Conservation (phyloP, 2,888 invertebrate genomes). For the Lithodes maja region DNA sequence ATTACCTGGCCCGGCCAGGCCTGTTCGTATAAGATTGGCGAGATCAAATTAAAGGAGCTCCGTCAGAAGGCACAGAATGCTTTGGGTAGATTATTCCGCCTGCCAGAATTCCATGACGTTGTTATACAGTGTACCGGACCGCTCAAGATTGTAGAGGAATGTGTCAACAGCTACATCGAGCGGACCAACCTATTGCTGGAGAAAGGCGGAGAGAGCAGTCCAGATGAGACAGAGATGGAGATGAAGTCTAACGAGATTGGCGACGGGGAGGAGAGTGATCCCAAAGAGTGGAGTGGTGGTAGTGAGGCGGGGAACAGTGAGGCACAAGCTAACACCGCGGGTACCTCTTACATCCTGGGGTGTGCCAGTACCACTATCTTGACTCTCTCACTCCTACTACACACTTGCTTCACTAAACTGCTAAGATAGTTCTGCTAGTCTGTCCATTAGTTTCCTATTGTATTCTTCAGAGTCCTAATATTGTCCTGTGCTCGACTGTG, state of each 20-base stretch:
- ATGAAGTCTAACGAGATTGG: neutral
- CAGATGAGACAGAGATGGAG: neutral
- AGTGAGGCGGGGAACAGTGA: neutral
- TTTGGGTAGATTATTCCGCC: constrained; percentile 58
- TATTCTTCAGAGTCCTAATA: neutral
- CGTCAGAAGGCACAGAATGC: constrained; percentile 68
- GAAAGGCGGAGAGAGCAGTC: constrained; percentile 11
- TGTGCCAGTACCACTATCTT: constrained; percentile 28
- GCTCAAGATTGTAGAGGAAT: constrained; percentile 59
- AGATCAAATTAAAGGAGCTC: constrained; percentile 67
- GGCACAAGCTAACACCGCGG: neutral
- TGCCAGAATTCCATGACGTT: constrained; percentile 63
- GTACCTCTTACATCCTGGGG: neutral
- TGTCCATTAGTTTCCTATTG: neutral
- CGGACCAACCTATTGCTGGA: constrained; percentile 27
- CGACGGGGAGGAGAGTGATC: neutral
- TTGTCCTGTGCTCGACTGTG: neutral
- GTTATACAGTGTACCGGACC: constrained; percentile 63
- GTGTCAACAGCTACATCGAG: constrained; percentile 62
- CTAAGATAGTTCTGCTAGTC: constrained; percentile 4
- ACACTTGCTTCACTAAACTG: constrained; percentile 9
- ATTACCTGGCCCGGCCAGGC: constrained; percentile 66
- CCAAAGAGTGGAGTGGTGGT: neutral
- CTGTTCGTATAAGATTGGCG: constrained; percentile 67
- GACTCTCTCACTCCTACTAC: constrained; percentile 16